Conservation (phyloP, 2,113 vertebrate genomes). For the Macquaria ambigua region DNA sequence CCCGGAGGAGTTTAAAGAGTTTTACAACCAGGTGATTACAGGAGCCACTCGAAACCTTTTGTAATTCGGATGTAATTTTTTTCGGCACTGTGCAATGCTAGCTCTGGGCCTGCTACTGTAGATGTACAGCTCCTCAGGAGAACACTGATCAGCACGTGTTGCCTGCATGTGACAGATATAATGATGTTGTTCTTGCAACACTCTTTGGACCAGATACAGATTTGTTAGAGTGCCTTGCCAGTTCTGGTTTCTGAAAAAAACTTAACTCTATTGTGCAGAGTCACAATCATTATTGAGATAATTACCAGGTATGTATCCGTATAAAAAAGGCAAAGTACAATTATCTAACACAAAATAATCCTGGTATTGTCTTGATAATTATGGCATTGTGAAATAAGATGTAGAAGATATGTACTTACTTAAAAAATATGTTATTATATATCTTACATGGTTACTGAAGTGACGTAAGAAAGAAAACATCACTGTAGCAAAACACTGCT, state of each 20-base stretch:
- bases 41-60: background rate
- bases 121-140: too few relatives aligned
- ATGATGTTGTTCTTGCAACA: background rate
- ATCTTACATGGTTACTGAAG: background rate
- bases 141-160: background rate
- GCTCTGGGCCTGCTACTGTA: background rate
- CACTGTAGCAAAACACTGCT: background rate
- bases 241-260: background rate
- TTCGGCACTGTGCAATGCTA: too few relatives aligned
- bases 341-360: background rate
- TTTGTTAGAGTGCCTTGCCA: too few relatives aligned
- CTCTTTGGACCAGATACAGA: background rate
- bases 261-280: background rate
- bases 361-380: background rate
- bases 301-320: background rate
- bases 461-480: background rate
- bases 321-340: background rate
- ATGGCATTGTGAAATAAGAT: background rate
- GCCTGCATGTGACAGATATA: too few relatives aligned
- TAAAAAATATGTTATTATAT: background rate
- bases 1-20: slow-evolving; percentile 82
- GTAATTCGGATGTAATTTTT: background rate
- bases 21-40: slow-evolving; percentile 76
- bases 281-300: background rate
- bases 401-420: background rate